Conservation (phyloP, 2,113 vertebrate species). For the Petroica traversi region DNA sequence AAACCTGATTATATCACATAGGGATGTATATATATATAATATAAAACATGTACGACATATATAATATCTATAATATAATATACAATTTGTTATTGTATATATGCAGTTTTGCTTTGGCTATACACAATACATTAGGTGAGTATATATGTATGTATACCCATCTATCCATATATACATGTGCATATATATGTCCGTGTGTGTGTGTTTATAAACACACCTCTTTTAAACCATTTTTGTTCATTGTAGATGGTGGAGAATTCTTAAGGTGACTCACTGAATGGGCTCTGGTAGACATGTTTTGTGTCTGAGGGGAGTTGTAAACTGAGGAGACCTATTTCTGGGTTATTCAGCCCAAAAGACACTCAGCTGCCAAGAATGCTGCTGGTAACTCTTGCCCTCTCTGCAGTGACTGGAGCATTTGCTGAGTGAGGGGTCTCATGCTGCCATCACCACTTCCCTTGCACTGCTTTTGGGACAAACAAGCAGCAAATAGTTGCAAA, state of each 20-base stretch:
- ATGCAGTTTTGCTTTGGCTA: neutral
- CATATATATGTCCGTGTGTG: no score
- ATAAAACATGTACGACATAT: neutral
- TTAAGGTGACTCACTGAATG: neutral
- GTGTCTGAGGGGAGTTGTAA: neutral
- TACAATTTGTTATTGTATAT: neutral
- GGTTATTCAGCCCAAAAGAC: neutral
- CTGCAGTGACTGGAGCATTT: neutral
- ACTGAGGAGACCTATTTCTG: neutral
- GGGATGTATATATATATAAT: neutral
- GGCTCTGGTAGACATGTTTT: neutral
- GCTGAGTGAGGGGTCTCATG: neutral
- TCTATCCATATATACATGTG: neutral
- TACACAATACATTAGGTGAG: no score
- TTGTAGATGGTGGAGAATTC: neutral
- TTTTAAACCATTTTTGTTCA: neutral
- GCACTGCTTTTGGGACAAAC: neutral
- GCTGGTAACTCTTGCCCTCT: neutral
- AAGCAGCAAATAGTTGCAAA: neutral
- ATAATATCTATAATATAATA: neutral
- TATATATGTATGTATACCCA: neutral
- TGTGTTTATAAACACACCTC: neutral
- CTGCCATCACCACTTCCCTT: neutral
- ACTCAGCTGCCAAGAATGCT: neutral
- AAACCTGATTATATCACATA: neutral